A percentile compares a stretch with the other conserved stretches of the same genome.
phyloP scores from a whole-genome alignment of 2,113 vertebrate species.

The Nesoenas mayeri region DNA sequence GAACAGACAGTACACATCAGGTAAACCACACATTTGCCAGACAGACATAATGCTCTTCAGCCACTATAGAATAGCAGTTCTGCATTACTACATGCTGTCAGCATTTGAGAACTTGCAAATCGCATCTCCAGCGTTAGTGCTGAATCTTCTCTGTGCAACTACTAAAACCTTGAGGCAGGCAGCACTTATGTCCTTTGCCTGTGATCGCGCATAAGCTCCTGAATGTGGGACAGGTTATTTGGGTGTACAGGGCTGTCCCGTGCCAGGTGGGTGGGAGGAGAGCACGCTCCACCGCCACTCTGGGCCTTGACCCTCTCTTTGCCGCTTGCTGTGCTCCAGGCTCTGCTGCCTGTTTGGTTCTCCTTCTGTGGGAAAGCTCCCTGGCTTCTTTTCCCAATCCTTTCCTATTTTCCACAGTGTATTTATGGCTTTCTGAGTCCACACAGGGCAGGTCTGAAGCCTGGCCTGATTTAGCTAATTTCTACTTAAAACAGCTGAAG shows the following conservation, averaged over 20 bases:
- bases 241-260: rapidly evolving
- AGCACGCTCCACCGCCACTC: not conserved
- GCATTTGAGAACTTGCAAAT: not conserved
- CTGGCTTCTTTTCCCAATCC: not conserved
- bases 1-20: not conserved
- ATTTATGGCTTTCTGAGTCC: not conserved
- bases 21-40: not conserved
- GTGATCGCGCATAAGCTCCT: too few species aligned
- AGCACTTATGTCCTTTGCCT: rapidly evolving
- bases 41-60: not conserved
- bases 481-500: not conserved
- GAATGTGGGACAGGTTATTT: not conserved
- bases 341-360: not conserved
- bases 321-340: not conserved
- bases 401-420: not conserved
- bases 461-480: not conserved
- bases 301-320: not conserved
- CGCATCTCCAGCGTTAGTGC: not conserved
- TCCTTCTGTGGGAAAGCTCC: not conserved
- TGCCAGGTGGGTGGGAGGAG: not conserved
- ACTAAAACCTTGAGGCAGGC: not conserved
- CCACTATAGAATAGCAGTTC: rapidly evolving
- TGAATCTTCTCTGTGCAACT: not conserved
- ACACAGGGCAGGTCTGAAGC: not conserved
- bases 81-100: not conserved